Evolutionary conservation across 2,797 vertebrate species (phyloP).

Genomic region (Manis pentadactyla): DNA sequence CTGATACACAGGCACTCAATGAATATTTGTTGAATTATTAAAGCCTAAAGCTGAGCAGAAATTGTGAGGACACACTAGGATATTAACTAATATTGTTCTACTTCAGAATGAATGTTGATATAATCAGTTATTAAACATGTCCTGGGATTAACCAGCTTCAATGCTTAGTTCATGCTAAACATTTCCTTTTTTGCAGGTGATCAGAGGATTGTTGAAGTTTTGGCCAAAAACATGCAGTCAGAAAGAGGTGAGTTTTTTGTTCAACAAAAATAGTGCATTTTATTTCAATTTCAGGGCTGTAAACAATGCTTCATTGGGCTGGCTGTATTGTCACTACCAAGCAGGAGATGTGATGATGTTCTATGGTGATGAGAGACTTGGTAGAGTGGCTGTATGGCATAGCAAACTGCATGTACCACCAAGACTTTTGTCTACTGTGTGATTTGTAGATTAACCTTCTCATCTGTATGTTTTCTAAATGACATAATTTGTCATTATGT

Average conservation of each 20-base stretch:
- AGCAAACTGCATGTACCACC: neutral
- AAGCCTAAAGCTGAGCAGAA: neutral
- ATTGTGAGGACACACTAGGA: neutral
- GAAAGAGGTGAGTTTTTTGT: constrained; percentile 93
- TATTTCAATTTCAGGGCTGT: neutral
- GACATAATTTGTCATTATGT: constrained; percentile 24
- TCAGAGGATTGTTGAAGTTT: constrained; percentile 97
- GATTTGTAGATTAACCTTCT: neutral
- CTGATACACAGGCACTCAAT: neutral
- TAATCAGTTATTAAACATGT: neutral
- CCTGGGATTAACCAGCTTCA: neutral
- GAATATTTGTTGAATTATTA: neutral
- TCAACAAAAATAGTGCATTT: neutral
- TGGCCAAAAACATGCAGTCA: constrained; percentile 99
- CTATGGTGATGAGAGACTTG: neutral
- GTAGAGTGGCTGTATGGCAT: neutral
- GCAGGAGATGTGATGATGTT: neutral
- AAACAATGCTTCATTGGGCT: neutral
- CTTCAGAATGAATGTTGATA: neutral
- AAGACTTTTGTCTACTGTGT: neutral
- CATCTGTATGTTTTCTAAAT: neutral
- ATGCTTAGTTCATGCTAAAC: constrained; percentile 38
- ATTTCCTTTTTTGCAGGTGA: constrained; percentile 90
- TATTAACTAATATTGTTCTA: neutral
- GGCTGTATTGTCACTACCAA: neutral